A percentile compares a stretch with the other conserved stretches of the same genome.
Conservation (phyloP, 2,888 invertebrate genomes). For the Zhuqinia jingwanae region DNA sequence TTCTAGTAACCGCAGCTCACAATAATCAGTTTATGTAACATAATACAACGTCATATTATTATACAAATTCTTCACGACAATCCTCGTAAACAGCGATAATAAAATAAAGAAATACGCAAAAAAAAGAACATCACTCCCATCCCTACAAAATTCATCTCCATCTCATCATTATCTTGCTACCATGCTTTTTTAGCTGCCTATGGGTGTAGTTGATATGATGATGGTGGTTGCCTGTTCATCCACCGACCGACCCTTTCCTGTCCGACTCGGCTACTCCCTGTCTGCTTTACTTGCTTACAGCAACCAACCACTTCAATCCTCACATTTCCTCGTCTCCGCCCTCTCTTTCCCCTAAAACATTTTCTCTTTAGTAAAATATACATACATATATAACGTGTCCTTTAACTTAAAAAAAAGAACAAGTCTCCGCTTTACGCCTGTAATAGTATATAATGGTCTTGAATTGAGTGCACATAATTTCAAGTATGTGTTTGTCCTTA, state of each 20-base stretch:
- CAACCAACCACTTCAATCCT: slow-evolving; percentile 72
- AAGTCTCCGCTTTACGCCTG: too few relatives aligned
- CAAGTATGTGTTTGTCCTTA: too few relatives aligned
- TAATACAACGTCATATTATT: too few relatives aligned
- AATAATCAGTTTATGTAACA: not conserved
- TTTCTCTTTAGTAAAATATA: not conserved
- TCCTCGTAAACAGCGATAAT: too few relatives aligned
- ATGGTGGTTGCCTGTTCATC: too few relatives aligned
- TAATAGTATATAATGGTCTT: too few relatives aligned
- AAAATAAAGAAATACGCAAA: too few relatives aligned
- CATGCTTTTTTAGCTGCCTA: not conserved
- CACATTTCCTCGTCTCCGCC: slow-evolving; percentile 73
- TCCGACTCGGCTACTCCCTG: not conserved
- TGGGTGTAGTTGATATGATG: too few relatives aligned
- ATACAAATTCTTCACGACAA: not conserved
- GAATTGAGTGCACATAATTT: too few relatives aligned
- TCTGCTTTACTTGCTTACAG: not conserved
- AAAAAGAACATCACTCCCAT: too few relatives aligned
- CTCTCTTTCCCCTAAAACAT: slow-evolving; percentile 7
- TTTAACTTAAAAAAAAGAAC: not conserved
- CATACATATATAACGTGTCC: too few relatives aligned
- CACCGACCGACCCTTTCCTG: slow-evolving; percentile 36
- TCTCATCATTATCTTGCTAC: not conserved
- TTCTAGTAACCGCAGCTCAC: too few relatives aligned
- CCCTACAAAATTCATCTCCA: not conserved